Percentiles rank a stretch among this genome's conserved stretches.
Conservation (phyloP, 2,113 vertebrate genomes). For the Rallus limicola region DNA sequence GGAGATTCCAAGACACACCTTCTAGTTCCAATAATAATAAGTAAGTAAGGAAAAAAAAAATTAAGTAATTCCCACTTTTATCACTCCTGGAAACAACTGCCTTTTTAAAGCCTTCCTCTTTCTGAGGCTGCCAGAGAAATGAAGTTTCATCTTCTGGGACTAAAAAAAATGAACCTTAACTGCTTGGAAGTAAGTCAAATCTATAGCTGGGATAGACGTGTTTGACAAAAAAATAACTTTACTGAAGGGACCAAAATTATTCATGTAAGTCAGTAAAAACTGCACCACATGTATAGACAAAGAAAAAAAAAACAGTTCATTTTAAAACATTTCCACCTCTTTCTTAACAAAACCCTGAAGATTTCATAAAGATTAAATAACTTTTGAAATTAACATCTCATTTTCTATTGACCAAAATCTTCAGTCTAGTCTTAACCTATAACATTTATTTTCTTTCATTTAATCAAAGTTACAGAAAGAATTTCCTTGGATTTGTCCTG, state of each 20-base stretch:
- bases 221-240: conserved; percentile 32
- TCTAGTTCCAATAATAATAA: neutral
- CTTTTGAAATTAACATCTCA: neutral
- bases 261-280: conserved; percentile 22
- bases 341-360: neutral
- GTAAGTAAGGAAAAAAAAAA: neutral
- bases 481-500: neutral
- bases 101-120: neutral
- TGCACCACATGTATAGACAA: neutral
- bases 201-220: neutral
- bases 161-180: conserved; percentile 22
- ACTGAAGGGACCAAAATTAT: neutral
- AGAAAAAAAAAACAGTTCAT: neutral
- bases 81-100: neutral
- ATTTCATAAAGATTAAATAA: neutral
- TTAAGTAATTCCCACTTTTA: neutral
- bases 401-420: neutral
- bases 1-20: neutral
- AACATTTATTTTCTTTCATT: neutral
- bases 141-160: neutral
- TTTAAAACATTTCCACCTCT: neutral
- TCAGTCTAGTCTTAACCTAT: neutral
- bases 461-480: neutral
- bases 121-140: neutral
- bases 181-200: conserved; percentile 7